These are phyloP conservation scores for Acleris emargana DNA, from an alignment of 2,888 invertebrate genomes.

Conservation along the genomic window DNA sequence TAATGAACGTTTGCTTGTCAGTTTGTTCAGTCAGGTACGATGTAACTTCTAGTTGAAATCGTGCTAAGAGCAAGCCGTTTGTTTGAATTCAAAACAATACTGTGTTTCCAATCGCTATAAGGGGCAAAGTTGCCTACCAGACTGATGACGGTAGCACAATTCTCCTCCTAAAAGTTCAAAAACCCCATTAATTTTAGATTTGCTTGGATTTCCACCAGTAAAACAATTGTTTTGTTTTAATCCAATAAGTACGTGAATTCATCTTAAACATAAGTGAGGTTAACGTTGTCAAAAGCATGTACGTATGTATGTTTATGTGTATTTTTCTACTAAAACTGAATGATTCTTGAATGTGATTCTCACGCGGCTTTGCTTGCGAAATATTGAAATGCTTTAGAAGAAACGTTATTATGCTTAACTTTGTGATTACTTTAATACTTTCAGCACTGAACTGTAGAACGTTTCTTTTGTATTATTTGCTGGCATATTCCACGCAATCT, in stretches of 20 bases:
- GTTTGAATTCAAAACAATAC: constrained; percentile 25
- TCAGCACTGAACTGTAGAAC: too few relatives aligned
- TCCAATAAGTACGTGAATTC: not conserved
- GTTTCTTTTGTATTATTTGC: too few relatives aligned
- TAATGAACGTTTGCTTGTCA: too few relatives aligned
- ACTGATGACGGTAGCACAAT: constrained; percentile 74
- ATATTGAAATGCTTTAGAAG: too few relatives aligned
- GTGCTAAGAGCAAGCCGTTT: constrained; percentile 24
- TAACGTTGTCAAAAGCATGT: too few relatives aligned
- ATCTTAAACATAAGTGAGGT: not conserved
- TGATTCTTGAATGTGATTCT: too few relatives aligned
- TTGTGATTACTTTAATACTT: too few relatives aligned
- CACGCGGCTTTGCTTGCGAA: too few relatives aligned
- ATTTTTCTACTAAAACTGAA: too few relatives aligned
- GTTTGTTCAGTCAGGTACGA: not conserved
- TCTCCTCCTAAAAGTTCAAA: constrained; percentile 77
- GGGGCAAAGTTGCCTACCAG: constrained; percentile 52
- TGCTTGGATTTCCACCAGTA: constrained; percentile 30
- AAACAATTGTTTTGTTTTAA: not conserved
- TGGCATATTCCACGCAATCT: too few relatives aligned
- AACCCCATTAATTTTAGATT: constrained; percentile 28
- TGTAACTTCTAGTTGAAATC: constrained; percentile 9
- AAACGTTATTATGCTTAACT: too few relatives aligned
- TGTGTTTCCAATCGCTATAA: constrained; percentile 29
- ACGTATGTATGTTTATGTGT: too few relatives aligned